Conservation (phyloP, 2,797 vertebrate genomes). For the Knipowitschia caucasica region DNA sequence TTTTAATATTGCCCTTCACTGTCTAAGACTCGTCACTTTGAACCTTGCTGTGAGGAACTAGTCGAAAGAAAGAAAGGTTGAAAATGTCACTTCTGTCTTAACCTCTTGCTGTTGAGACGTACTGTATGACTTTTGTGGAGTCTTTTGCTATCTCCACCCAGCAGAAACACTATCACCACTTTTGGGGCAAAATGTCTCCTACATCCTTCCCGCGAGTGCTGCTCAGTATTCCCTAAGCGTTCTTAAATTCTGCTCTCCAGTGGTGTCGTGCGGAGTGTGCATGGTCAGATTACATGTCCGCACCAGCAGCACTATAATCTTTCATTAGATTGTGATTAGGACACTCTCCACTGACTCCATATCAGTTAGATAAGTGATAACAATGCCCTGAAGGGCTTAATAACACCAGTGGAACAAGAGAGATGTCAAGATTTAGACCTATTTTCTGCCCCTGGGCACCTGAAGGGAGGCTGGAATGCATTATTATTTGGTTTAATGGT, state of each 20-base stretch:
- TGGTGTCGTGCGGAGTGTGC: constrained; percentile 6
- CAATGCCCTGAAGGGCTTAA: constrained; percentile 9
- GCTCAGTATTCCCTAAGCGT: constrained; percentile 16
- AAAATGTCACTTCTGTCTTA: constrained; percentile 15
- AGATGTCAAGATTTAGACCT: constrained; percentile 3
- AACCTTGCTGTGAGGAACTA: constrained; percentile 2
- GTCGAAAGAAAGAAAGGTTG: constrained; percentile 13
- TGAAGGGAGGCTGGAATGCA: neutral
- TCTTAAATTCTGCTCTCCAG: constrained; percentile 13
- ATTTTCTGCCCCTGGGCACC: neutral
- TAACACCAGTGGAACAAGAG: constrained; percentile 5
- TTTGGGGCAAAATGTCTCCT: neutral
- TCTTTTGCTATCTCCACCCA: constrained; percentile 30
- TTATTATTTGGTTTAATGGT: constrained; percentile 2
- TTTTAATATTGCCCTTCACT: constrained; percentile 3
- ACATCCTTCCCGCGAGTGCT: neutral
- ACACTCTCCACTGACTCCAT: constrained; percentile 36
- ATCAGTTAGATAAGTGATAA: constrained; percentile 36
- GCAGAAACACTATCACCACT: constrained; percentile 4
- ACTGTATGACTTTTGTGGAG: constrained; percentile 23
- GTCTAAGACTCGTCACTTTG: neutral
- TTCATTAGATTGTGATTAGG: constrained; percentile 37
- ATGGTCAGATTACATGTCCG: constrained; percentile 8
- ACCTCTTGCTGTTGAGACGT: constrained; percentile 8
- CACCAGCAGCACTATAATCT: constrained; percentile 26